Conservation (phyloP, 2,888 invertebrate species). For the Melanargia galathea region DNA sequence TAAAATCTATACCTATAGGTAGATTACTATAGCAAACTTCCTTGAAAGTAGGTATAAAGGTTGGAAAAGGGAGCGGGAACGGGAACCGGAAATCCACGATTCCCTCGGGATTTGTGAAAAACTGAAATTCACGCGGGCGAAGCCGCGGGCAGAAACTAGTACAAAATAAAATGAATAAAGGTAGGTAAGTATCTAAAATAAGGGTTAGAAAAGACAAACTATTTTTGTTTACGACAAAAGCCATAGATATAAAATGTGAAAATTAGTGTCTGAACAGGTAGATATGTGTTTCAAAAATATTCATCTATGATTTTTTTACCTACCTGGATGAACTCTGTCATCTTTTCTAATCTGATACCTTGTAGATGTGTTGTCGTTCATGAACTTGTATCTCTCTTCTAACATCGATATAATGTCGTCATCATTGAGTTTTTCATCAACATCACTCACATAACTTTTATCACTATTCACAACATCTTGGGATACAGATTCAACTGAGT, state of each 20-base stretch:
- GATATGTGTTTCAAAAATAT: background rate
- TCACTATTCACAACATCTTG: slow-evolving; percentile 5
- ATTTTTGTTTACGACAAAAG: no score
- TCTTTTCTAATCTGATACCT: slow-evolving; percentile 58
- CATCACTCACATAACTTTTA: slow-evolving; percentile 19
- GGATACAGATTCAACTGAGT: slow-evolving; percentile 2
- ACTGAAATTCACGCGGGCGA: no score
- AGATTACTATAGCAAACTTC: no score
- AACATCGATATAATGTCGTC: slow-evolving; percentile 58
- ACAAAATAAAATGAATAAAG: no score
- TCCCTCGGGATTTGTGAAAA: no score
- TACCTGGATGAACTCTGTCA: slow-evolving; percentile 52
- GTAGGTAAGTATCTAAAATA: no score
- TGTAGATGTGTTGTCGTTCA: slow-evolving; percentile 63
- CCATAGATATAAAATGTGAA: background rate
- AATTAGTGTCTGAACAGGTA: background rate
- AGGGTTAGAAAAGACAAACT: background rate
- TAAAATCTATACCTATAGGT: no score
- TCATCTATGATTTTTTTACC: background rate
- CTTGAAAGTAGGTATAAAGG: no score
- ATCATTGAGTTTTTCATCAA: slow-evolving; percentile 29
- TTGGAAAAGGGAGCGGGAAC: no score
- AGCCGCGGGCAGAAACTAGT: no score
- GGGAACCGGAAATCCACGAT: no score
- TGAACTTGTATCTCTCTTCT: slow-evolving; percentile 70